Evolutionary conservation across 2,888 invertebrate species (phyloP), one percentile per base, ranked within the genome.

Genomic region (Drosophila pseudotakahashii): DNA sequence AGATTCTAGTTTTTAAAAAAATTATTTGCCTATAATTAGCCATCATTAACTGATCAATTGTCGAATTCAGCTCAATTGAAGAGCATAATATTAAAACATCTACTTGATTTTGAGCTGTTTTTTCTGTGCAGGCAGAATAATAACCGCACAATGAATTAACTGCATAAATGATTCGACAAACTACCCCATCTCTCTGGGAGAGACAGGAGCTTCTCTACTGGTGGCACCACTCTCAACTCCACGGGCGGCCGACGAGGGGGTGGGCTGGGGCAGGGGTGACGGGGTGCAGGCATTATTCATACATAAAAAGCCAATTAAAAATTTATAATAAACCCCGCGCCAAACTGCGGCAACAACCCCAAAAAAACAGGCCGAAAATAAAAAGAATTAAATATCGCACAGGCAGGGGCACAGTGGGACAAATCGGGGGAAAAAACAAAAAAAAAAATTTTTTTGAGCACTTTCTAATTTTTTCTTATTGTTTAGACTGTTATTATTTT

Each of bases 221-320:
- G 64, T 63, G 52, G 37, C 45, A 52, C 66, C 52, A 47, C 48
- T 62, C 64, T 47, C 41, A 19, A 44, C 60, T 60, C 62, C 23
- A 41, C 32, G 26, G 19, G 19, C 19, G 19, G 19, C 19, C 19
- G 19, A 19, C 19, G 19, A n/a, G 62, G 39, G 14, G 23, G 32
- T 7, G 37, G 26, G 67, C 72, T 19, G 19, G 19, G 2, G 19
- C 19, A 26, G 6, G 47, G 47, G 47, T 32, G 30, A 30, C 41
- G 68, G 61, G 52, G 47, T 51, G 75, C 74, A 69, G 77, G 54
- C 81, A 84, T 84, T 84, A 83, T 84, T 81, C 85, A 87, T 87
- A 84, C 85, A 84, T 84, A 84, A 87, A 84, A 87, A 84, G 84
- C 84, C 88, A 84, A 84, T 84, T 84, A 84, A 87, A 84, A 84